Evolutionary conservation across 92 coral and sea anemone genomes (phyloP).

Genomic region (Zoanthus sansibaricus): DNA sequence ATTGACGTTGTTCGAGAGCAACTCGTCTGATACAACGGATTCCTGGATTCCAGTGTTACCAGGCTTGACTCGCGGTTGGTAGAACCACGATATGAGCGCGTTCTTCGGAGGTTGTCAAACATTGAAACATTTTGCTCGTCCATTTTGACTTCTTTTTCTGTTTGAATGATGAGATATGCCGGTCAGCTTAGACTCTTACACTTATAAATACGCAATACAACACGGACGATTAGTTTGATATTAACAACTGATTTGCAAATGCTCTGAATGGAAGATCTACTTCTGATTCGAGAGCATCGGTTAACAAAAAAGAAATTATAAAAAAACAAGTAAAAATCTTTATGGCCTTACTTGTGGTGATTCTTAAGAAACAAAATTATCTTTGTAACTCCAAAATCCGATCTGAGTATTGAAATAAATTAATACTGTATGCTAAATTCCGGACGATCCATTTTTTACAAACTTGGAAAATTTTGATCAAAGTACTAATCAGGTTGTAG

Average conservation of each 20-base stretch:
- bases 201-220: background rate
- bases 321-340: too few species aligned
- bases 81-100: background rate
- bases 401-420: too few species aligned
- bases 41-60: background rate
- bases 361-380: too few species aligned
- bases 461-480: too few species aligned
- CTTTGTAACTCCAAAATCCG: too few species aligned
- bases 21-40: constrained; percentile 11
- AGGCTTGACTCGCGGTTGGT: background rate
- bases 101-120: constrained; percentile 13
- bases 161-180: background rate
- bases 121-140: constrained; percentile 21
- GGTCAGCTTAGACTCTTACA: background rate
- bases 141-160: constrained; percentile 19
- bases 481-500: too few species aligned
- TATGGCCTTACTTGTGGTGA: too few species aligned
- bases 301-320: too few species aligned
- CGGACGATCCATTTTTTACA: too few species aligned
- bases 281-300: background rate
- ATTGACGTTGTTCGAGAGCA: constrained; percentile 8
- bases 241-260: background rate
- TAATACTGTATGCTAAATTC: too few species aligned
- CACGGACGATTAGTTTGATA: background rate
- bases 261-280: background rate